Evolutionary conservation across 1,140 invertebrate species (phyloP), one percentile per base, ranked within the genome.

Genomic region (Chrysopa pallens): DNA sequence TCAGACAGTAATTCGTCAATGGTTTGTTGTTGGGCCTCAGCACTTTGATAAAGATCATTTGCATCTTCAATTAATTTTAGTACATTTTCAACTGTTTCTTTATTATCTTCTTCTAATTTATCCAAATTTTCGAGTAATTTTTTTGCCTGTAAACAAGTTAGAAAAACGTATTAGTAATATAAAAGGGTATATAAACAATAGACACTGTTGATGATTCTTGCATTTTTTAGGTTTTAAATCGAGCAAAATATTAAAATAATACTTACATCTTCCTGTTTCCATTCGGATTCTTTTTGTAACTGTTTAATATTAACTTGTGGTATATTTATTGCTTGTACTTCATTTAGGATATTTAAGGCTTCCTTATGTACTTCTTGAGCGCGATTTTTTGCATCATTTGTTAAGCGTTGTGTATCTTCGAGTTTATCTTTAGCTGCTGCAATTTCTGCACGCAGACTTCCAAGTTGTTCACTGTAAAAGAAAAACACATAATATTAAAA

Each of bases 351-450:
- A 37, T 74, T 70, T 27, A 93, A 57, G 0, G 89, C 85, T 46
- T 89, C 78, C 4, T 85, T 72, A 47, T 86, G 81, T 0, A 84
- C 83, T 36, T 72, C 66, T 23, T 70, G 70, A 0, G 90, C 80
- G 55, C 78, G 73, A 13, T 72, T 67, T 17, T 78, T 64, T 1
- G 86, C 80, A 38, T 80, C 73, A 45, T 74, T 69, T 2, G 86
- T 80, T 29, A 78, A 61, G 40, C 76, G 69, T 38, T 73, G 67
- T 1, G 84, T 80, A 35, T 69, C 63, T 15, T 74, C 72, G 29
- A 89, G 62, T 47, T 82, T 76, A 42, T 71, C 68, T 47, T 77
- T 73, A 0, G 73, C 68, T 8, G 65, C 65, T 15, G 64, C 59
- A 29, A 84, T 52, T 42, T 78, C 72, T 13, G 53, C 64, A 13